phyloP scores from a whole-genome alignment of 2,113 vertebrate genomes.

The Columba janthina region DNA sequence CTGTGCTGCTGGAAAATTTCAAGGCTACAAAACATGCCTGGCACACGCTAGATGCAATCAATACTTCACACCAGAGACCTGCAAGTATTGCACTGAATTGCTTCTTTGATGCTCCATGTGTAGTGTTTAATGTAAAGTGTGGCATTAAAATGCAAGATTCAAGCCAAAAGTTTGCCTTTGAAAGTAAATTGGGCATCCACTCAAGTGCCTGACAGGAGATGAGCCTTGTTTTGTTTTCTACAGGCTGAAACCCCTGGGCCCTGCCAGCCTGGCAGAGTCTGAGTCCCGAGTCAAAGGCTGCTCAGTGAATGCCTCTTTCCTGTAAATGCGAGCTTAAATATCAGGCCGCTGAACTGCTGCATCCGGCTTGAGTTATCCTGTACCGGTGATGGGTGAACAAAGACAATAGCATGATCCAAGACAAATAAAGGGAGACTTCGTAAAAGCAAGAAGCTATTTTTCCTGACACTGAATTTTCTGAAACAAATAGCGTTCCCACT shows the following conservation, averaged over 20 bases:
- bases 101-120: background rate
- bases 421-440: background rate
- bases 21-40: background rate
- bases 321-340: background rate
- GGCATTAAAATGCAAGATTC: background rate
- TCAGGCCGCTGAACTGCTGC: background rate
- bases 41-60: background rate
- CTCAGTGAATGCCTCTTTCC: background rate
- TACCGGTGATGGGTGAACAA: background rate
- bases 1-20: background rate
- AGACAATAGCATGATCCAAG: background rate
- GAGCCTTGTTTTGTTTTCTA: background rate
- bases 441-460: background rate
- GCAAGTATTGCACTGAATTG: background rate
- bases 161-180: conserved; percentile 11
- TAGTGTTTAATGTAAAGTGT: background rate
- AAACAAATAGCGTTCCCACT: background rate
- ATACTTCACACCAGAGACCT: background rate
- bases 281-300: background rate
- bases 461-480: background rate
- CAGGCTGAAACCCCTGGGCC: background rate
- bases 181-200: background rate
- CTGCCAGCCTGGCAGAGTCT: background rate
- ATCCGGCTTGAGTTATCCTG: background rate
- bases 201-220: background rate